Base-by-base conservation (phyloP, 1,140 invertebrate species). In the Lethrus apterus region DNA sequence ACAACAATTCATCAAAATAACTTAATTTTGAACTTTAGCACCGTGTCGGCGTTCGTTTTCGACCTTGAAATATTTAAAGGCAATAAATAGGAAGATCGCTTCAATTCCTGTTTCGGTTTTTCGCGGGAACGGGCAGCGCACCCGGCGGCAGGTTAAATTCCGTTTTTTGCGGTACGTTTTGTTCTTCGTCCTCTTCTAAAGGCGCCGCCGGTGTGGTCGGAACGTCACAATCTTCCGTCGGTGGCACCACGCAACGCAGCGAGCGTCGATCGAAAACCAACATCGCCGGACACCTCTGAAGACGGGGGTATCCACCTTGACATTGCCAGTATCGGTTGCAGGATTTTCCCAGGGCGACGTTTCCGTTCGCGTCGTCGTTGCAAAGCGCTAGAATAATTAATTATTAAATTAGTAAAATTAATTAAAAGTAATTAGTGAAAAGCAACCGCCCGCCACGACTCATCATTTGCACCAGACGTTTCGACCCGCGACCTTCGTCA, bases 271-370 rank as follows among this genome's bases (percentile, higher is more conserved):
- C 89, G 67, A 93, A 92, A 1, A 92, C 89, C 49, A 93, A 65
- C 80, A 89, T 90, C 18, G 89, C 89, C 0, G 89, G 88, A 65
- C 89, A 92, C 31, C 89, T 72, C 61, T 92, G 88, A 0, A 93
- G 77, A 52, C 89, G 80, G 13, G 89, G 89, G 65, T 93, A 93
- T 2, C 89, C 90, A 20, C 89, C 89, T 65, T 93, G 89, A 59
- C 89, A 93, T 56, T 91, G 84, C 89, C 90, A 93, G 69, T 92
- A 93, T 17, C 89, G 75, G 68, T 91, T 91, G 74, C 89, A 93
- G 2, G 87, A 91, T 68, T 93, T 92, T 54, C 89, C 89, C 17
- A 88, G 66, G 5, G 78, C 73, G 4, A 82, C 78, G 54, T 78
- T 78, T 20, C 78, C 78, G 44, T 72, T 71, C 18, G 88, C 75